Evolutionary conservation across 2,797 vertebrate species (phyloP).

Genomic region (Miichthys miiuy): DNA sequence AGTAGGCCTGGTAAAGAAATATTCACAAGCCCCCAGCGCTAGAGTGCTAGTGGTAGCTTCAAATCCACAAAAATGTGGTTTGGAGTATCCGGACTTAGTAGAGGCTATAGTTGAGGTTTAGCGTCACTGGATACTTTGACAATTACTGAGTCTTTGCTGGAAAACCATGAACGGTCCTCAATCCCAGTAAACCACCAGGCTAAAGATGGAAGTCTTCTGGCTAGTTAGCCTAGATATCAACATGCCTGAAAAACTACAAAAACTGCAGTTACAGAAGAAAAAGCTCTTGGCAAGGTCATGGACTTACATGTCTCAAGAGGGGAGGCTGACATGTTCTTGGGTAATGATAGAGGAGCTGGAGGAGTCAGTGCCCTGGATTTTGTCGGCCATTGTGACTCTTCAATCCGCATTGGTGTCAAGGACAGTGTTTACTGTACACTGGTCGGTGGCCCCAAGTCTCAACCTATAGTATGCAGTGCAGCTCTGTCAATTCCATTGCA

Average conservation of each 20-base stretch:
- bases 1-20: background rate
- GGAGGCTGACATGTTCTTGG: background rate
- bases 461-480: background rate
- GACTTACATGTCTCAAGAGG: background rate
- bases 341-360: background rate
- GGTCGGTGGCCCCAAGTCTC: background rate
- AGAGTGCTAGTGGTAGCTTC: background rate
- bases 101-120: background rate
- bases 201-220: background rate
- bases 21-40: background rate
- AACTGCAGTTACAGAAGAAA: background rate
- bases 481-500: background rate
- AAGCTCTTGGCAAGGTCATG: background rate
- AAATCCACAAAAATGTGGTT: background rate
- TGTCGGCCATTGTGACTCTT: background rate
- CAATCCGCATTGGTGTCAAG: background rate
- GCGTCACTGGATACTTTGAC: background rate
- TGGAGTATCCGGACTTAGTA: no score
- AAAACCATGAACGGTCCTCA: background rate
- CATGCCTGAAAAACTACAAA: background rate
- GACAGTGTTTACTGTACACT: background rate
- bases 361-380: background rate
- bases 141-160: background rate
- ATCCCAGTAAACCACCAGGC: background rate
- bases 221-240: background rate